Percentiles rank a stretch among this genome's conserved stretches.
These are phyloP conservation scores for Zosterops hypoxanthus DNA, from an alignment of 2,113 vertebrate genomes.

Conservation along the genomic window DNA sequence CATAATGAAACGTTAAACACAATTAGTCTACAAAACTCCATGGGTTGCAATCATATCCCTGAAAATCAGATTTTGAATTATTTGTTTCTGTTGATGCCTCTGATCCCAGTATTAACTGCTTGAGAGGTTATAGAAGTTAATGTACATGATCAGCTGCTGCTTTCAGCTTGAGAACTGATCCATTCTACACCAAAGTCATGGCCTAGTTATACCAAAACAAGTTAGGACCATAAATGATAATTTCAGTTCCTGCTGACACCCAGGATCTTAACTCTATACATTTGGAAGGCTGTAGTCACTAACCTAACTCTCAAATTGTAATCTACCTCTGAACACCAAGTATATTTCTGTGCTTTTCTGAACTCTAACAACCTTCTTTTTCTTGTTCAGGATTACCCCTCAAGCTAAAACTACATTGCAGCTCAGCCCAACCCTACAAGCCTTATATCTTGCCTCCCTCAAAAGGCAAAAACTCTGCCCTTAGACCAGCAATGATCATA, in stretches of 20 bases:
- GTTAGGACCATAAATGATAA: neutral
- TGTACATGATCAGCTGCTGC: neutral
- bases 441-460: neutral
- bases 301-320: neutral
- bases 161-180: neutral
- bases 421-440: neutral
- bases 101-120: neutral
- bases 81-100: neutral
- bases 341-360: neutral
- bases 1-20: neutral
- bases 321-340: neutral
- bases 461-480: neutral
- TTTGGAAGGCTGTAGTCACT: neutral
- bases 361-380: neutral
- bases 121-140: neutral
- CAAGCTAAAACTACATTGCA: neutral
- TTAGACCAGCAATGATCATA: neutral
- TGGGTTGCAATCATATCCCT: neutral
- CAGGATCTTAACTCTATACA: neutral
- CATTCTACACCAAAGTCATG: neutral
- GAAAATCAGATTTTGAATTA: neutral
- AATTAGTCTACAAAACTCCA: neutral
- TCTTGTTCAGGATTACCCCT: neutral
- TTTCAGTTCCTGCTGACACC: neutral
- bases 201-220: neutral